These are phyloP conservation scores for Lasius platythorax DNA, from an alignment of 2,888 invertebrate genomes.

Conservation along the genomic window DNA sequence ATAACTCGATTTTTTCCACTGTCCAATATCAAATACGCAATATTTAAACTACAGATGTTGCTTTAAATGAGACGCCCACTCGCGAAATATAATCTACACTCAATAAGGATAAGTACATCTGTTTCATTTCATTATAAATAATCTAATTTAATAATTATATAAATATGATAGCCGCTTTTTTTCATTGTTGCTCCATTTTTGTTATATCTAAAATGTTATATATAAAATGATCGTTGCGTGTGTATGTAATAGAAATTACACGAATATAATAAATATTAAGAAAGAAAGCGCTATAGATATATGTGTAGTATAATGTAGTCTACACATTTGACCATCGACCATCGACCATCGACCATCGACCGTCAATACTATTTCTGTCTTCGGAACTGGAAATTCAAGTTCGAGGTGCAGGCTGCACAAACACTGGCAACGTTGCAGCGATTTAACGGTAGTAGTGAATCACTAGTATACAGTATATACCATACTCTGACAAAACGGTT, in stretches of 20 bases:
- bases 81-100: background rate
- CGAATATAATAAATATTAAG: background rate
- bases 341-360: background rate
- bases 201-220: background rate
- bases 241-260: background rate
- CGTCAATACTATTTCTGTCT: background rate
- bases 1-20: background rate
- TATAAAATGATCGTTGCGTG: background rate
- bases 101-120: background rate
- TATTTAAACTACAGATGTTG: background rate
- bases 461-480: slow-evolving; percentile 2
- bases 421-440: slow-evolving; percentile 40
- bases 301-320: background rate
- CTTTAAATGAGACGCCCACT: background rate
- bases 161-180: background rate
- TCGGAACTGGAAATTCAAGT: slow-evolving; percentile 44
- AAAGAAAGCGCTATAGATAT: background rate
- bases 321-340: background rate
- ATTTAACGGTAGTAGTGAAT: slow-evolving; percentile 15
- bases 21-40: background rate
- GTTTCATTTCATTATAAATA: background rate
- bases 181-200: background rate
- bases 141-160: background rate
- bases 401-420: background rate
- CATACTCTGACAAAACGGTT: background rate